A percentile compares a stretch with the other conserved stretches of the same genome.
Conservation (phyloP, 2,888 invertebrate genomes). For the Lycaena phlaeas region DNA sequence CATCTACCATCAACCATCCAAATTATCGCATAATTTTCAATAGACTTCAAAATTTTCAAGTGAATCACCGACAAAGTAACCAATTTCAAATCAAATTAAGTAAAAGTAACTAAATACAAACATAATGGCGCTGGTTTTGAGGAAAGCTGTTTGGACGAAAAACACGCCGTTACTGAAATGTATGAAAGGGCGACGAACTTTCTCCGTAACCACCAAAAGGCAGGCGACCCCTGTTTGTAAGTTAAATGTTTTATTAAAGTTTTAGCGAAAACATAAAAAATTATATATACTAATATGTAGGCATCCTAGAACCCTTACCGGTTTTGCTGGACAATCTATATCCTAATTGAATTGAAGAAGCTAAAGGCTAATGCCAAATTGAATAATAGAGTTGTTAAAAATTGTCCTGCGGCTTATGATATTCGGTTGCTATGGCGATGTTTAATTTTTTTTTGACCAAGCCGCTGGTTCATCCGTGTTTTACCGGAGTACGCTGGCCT, state of each 20-base stretch:
- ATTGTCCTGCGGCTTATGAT: too few relatives aligned
- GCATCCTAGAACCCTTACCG: too few relatives aligned
- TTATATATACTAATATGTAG: background rate
- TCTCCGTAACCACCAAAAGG: background rate
- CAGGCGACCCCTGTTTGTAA: background rate
- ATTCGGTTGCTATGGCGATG: background rate
- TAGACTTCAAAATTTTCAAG: too few relatives aligned
- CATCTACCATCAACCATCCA: too few relatives aligned
- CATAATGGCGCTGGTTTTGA: slow-evolving; percentile 53
- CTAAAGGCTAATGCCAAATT: background rate
- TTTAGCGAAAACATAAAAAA: background rate
- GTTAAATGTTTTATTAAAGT: background rate
- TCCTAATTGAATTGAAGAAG: too few relatives aligned
- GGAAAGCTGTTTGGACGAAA: slow-evolving; percentile 13
- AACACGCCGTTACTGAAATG: background rate
- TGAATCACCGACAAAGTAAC: too few relatives aligned
- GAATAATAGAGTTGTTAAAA: background rate
- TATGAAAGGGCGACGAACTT: background rate
- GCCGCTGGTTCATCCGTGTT: slow-evolving; percentile 1
- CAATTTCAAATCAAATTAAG: too few relatives aligned
- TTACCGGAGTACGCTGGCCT: too few relatives aligned
- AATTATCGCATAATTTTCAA: too few relatives aligned
- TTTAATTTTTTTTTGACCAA: background rate
- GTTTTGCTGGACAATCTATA: background rate
- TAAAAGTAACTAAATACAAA: slow-evolving; percentile 17